Percentiles rank a stretch among this genome's conserved stretches.
Conservation (phyloP, 2,113 vertebrate species). For the Limnothrissa miodon region DNA sequence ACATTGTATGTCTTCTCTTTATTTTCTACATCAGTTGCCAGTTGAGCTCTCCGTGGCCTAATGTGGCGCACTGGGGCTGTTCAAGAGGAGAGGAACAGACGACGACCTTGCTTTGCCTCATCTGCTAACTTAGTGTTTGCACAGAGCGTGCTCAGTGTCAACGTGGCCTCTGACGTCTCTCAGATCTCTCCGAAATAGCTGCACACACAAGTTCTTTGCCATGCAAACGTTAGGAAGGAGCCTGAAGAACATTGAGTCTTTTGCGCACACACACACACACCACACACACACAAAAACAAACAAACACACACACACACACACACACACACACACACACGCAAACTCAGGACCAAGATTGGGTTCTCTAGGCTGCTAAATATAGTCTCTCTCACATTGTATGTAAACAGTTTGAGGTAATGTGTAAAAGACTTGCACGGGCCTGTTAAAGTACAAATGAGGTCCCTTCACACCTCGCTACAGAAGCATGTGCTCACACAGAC, state of each 20-base stretch:
- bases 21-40: background rate
- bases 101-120: background rate
- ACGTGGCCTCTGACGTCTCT: background rate
- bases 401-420: background rate
- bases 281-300: slow-evolving; percentile 2
- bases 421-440: background rate
- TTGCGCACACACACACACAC: too few species aligned
- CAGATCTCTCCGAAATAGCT: background rate
- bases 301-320: background rate
- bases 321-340: slow-evolving; percentile 19
- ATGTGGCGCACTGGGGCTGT: background rate
- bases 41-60: background rate
- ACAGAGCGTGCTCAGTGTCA: background rate
- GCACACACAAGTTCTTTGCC: background rate
- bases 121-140: background rate
- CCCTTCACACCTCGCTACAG: background rate
- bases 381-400: background rate
- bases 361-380: background rate
- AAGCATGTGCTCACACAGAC: background rate
- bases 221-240: background rate
- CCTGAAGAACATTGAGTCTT: background rate
- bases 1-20: background rate
- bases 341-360: background rate
- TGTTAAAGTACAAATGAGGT: background rate
- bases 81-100: background rate